Base-by-base conservation (phyloP, 1,140 invertebrate genomes). In the Lepidurus arcticus region DNA sequence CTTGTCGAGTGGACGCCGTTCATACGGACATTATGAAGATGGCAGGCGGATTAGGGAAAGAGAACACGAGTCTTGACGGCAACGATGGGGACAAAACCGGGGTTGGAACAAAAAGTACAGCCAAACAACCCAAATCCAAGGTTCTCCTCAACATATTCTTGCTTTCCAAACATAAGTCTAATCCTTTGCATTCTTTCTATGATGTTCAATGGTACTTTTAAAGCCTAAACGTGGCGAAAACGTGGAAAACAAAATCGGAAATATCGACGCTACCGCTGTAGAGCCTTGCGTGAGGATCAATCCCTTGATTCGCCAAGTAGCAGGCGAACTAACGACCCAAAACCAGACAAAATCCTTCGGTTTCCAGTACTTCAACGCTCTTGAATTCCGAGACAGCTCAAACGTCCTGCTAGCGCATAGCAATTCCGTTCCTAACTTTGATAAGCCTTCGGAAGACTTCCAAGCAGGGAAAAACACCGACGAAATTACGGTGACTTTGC, bases 11-110 rank as follows among this genome's bases (percentile, higher is more conserved):
- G 0, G 93, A 95, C 85, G 89, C 89, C 80, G 88, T 94, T 7
- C 90, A 94, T 84, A 87, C 88, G 74, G 91, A 93, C 81, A 89
- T 92, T 13, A 85, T 93, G 16, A 93, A 93, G 85, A 90, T 94
- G 84, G 88, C 91, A n/a, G 89, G 88, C 43, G 90, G 89, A 26
- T 85, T 88, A 43, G 85, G 91, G 24, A 86, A 83, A 42, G 82
- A 84, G 44, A 83, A 80, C 26, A 79, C 76, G 21, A 81, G 87
- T 80, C 85, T 80, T 34, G 78, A 80, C 44, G 81, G 87, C 81
- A 85, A 86, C 73, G 87, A 86, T 47, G 86, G 86, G 80, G 86
- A 88, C 78, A 83, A 85, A 76, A 84, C 86, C 2, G 80, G 82
- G 16, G 80, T 83, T 76, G 84, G 84, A 78, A 82, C 79, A 82